Conservation (phyloP, 2,113 vertebrate species). For the Kobus ellipsiprymnus region DNA sequence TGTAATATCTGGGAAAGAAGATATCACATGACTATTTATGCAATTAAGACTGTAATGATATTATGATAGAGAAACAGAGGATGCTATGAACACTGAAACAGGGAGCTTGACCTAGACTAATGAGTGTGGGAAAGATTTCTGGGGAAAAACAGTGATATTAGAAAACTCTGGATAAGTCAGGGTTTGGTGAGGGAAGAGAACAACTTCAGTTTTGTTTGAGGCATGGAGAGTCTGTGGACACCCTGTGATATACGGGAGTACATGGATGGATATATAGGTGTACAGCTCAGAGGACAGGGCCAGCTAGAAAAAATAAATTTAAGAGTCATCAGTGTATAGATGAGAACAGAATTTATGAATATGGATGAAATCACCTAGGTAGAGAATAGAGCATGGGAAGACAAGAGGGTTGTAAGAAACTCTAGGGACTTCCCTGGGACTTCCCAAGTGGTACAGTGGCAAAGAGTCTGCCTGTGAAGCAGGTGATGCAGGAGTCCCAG, state of each 20-base stretch:
- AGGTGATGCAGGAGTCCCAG: background rate
- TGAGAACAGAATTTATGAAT: background rate
- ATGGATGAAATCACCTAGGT: background rate
- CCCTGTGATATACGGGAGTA: background rate
- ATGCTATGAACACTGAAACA: background rate
- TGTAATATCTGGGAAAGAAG: background rate
- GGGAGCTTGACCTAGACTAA: background rate
- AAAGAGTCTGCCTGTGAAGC: background rate
- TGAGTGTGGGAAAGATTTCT: background rate
- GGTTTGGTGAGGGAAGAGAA: background rate
- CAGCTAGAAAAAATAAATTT: background rate
- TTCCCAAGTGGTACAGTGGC: background rate
- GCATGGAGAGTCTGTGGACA: background rate
- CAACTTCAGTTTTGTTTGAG: background rate
- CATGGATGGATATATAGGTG: background rate
- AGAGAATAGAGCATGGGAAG: background rate
- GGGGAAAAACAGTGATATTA: background rate
- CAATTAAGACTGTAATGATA: background rate
- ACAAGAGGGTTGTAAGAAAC: background rate
- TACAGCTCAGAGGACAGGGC: background rate
- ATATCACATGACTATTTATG: background rate
- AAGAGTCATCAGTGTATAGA: background rate
- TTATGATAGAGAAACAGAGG: background rate
- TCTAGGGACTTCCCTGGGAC: background rate
- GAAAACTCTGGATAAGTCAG: background rate